phyloP scores from a whole-genome alignment of 2,888 invertebrate species.

The Hyalella azteca region DNA sequence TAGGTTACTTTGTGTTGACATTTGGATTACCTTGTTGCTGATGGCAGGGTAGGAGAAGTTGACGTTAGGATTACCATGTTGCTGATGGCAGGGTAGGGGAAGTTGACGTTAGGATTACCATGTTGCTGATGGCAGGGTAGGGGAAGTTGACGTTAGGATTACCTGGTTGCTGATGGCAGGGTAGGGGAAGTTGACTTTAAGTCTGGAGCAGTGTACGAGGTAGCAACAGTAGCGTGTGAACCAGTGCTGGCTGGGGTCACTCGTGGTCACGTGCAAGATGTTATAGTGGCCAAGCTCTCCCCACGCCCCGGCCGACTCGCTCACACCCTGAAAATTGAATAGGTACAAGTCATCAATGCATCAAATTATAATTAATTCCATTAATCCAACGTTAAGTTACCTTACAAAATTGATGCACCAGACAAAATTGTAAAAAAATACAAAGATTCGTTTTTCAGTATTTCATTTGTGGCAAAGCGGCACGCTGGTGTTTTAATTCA shows the following conservation, averaged over 20 bases:
- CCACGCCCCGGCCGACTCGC: constrained; percentile 36
- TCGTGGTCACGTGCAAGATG: constrained; percentile 58
- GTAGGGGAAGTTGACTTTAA: constrained; percentile 47
- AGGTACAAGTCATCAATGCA: too few species aligned
- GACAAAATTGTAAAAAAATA: too few species aligned
- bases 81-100: constrained; percentile 45
- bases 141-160: constrained; percentile 43
- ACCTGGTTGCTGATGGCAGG: constrained; percentile 50
- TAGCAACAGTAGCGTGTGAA: constrained; percentile 57
- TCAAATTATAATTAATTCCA: too few species aligned
- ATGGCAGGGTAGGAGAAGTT: constrained; percentile 46
- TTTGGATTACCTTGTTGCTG: constrained; percentile 52
- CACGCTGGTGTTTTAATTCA: too few species aligned
- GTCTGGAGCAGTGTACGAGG: constrained; percentile 55
- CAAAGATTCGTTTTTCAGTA: too few species aligned
- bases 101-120: constrained; percentile 52
- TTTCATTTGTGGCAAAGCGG: too few species aligned
- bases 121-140: constrained; percentile 44
- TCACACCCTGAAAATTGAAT: constrained; percentile 28
- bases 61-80: constrained; percentile 53
- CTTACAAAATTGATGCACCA: too few species aligned
- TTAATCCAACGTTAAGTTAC: too few species aligned
- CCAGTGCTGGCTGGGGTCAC: constrained; percentile 55
- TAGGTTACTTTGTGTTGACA: too few species aligned
- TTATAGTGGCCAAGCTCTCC: constrained; percentile 60